These are phyloP conservation scores for Eulemur rufifrons DNA, from an alignment of 2,113 vertebrate species.

Conservation along the genomic window DNA sequence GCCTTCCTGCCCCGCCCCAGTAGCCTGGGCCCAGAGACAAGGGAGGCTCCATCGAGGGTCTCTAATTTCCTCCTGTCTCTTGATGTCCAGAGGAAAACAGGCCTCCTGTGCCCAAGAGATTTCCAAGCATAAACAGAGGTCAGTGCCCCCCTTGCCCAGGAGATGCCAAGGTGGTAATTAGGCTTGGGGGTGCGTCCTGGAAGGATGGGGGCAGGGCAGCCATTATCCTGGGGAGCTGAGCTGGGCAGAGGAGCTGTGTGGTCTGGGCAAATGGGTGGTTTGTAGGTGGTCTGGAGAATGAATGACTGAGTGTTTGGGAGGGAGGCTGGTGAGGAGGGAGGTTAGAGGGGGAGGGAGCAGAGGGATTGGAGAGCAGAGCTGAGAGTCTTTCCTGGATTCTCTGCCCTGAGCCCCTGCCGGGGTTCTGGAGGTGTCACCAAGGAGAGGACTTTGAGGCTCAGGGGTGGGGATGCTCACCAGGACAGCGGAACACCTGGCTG, in stretches of 20 bases:
- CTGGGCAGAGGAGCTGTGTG: conserved; percentile 65
- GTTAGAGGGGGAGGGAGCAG: background rate
- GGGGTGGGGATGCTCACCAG: background rate
- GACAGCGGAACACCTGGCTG: background rate
- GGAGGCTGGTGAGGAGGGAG: background rate
- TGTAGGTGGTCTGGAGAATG: conserved; percentile 74
- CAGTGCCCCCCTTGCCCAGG: conserved; percentile 45
- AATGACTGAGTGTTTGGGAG: conserved; percentile 57
- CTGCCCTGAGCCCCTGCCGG: background rate
- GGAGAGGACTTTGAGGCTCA: background rate
- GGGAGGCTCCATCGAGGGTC: conserved; percentile 53
- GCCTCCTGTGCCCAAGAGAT: conserved; percentile 55
- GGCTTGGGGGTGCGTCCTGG: conserved; percentile 63
- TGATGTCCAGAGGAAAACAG: conserved; percentile 66
- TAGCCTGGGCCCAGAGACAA: background rate
- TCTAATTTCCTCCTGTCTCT: conserved; percentile 73
- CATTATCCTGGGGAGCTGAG: conserved; percentile 57
- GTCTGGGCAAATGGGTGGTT: conserved; percentile 67
- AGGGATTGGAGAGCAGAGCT: background rate
- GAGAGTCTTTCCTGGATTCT: background rate
- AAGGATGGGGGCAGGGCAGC: conserved; percentile 37
- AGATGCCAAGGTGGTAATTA: conserved; percentile 76
- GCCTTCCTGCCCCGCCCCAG: background rate
- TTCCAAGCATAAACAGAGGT: conserved; percentile 71
- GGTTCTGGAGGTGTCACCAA: background rate